Percentiles rank a stretch among this genome's conserved stretches.
phyloP scores from a whole-genome alignment of 2,113 vertebrate genomes.

The Bujurquina vittata region DNA sequence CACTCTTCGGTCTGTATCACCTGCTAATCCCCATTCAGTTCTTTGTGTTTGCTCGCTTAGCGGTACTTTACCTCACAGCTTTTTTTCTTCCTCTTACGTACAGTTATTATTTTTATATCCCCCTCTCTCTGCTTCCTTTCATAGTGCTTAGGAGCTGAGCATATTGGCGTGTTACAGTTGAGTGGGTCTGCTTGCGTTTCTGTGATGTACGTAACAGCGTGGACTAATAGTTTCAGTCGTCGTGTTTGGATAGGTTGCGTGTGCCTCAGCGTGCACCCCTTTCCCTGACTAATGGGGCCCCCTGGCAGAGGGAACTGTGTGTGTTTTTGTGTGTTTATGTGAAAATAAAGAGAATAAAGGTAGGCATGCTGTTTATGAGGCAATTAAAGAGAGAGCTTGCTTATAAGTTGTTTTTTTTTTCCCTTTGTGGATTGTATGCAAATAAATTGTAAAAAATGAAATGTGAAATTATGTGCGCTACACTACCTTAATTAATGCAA shows the following conservation, averaged over 20 bases:
- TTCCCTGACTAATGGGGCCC: conserved; percentile 84
- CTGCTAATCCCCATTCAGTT: conserved; percentile 46
- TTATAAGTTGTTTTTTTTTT: background rate
- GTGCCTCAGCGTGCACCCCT: conserved; percentile 74
- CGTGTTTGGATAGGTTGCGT: conserved; percentile 75
- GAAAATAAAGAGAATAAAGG: background rate
- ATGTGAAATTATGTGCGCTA: conserved; percentile 19
- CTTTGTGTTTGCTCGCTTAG: background rate
- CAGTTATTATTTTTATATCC: background rate
- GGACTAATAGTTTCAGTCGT: conserved; percentile 87
- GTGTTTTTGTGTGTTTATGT: conserved; percentile 21
- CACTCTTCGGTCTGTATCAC: conserved; percentile 28
- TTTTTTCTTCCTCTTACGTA: background rate
- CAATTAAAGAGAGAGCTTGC: conserved; percentile 35
- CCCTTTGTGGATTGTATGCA: background rate
- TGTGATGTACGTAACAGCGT: conserved; percentile 82
- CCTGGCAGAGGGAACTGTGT: conserved; percentile 44
- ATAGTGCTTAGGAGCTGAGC: conserved; percentile 68
- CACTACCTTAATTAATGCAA: conserved; percentile 16
- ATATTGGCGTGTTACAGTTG: conserved; percentile 85
- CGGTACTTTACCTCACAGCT: background rate
- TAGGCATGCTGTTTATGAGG: conserved; percentile 26
- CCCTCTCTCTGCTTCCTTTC: conserved; percentile 37
- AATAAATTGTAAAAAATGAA: conserved; percentile 11
- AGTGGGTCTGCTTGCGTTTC: conserved; percentile 78